These are phyloP conservation scores for Lerista edwardsae DNA, from an alignment of 2,797 vertebrate genomes.

Conservation along the genomic window DNA sequence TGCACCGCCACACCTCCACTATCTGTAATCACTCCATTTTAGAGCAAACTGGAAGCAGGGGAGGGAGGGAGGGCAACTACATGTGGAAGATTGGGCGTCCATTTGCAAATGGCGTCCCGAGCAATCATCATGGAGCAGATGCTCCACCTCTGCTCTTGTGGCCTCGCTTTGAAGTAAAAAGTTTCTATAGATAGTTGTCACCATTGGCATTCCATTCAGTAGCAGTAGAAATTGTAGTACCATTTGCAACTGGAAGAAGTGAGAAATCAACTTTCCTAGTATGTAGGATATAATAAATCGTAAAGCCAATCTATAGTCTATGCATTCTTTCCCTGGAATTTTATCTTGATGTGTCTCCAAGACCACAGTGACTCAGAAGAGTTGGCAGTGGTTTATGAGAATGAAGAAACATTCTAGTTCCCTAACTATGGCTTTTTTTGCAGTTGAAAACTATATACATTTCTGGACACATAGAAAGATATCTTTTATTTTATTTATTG, in stretches of 20 bases:
- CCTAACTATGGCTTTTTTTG: conserved; percentile 22
- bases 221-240: conserved; percentile 1
- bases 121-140: no score
- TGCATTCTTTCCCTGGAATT: conserved; percentile 25
- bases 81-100: no score
- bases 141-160: no score
- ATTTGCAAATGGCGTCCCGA: no score
- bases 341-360: conserved; percentile 24
- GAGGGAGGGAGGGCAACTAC: no score
- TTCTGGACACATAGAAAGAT: no score
- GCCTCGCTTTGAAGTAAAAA: conserved; percentile 5
- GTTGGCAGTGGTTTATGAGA: conserved; percentile 15
- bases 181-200: background rate
- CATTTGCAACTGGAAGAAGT: background rate
- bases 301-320: background rate
- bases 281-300: conserved; percentile 11
- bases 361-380: background rate
- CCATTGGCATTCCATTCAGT: background rate
- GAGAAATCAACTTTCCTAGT: background rate
- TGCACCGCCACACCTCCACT: no score
- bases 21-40: no score
- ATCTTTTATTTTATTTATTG: no score
- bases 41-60: no score
- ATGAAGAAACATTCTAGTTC: conserved; percentile 45
- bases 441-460: background rate